A percentile compares a stretch with the other conserved stretches of the same genome.
Conservation (phyloP, 1,140 invertebrate genomes). For the Hydropsyche tenuis region DNA sequence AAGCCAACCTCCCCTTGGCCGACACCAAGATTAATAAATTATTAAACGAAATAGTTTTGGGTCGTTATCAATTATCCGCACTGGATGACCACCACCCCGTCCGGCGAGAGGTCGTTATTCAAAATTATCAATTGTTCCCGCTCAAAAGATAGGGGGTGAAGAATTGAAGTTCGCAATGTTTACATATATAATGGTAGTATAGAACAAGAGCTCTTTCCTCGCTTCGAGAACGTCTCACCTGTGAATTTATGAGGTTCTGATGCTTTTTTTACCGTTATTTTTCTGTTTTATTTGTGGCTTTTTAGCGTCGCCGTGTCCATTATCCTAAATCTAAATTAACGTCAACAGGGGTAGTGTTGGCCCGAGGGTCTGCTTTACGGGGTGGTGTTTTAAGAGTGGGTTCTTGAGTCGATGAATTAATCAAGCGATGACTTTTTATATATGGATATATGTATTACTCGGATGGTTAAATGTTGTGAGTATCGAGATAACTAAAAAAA, state of each 20-base stretch:
- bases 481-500: too few relatives aligned
- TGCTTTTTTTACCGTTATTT: too few relatives aligned
- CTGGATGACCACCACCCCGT: slow-evolving; percentile 37
- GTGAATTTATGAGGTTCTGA: background rate
- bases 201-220: background rate
- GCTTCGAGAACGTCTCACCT: background rate
- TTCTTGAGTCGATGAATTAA: too few relatives aligned
- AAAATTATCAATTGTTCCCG: too few relatives aligned
- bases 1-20: background rate
- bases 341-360: slow-evolving; percentile 39
- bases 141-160: too few relatives aligned
- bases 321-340: slow-evolving; percentile 47
- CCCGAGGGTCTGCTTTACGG: background rate
- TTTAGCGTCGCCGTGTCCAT: too few relatives aligned
- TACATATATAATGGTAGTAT: background rate
- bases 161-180: too few relatives aligned
- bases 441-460: too few relatives aligned
- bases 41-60: slow-evolving; percentile 48
- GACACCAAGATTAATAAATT: slow-evolving; percentile 50
- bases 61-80: slow-evolving; percentile 45
- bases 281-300: too few relatives aligned
- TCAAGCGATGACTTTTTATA: too few relatives aligned
- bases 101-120: background rate
- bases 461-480: too few relatives aligned
- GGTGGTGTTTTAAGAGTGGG: too few relatives aligned